These are phyloP conservation scores for Struthidea cinerea DNA, from an alignment of 2,113 vertebrate species.

Conservation along the genomic window DNA sequence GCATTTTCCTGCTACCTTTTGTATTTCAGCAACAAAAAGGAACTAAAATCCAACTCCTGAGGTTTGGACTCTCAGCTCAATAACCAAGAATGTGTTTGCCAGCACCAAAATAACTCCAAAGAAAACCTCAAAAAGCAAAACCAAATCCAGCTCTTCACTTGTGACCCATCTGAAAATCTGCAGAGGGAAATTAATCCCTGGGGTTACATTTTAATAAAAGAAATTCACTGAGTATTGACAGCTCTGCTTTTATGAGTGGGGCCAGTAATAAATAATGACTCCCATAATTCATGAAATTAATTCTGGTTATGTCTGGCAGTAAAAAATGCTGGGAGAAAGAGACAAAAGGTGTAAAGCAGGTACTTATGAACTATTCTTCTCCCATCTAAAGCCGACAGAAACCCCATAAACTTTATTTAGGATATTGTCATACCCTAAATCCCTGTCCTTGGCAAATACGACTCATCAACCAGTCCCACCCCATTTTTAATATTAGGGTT, in stretches of 20 bases:
- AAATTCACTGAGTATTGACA: not conserved
- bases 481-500: not conserved
- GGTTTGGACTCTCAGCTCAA: not conserved
- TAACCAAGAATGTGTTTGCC: not conserved
- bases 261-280: not conserved
- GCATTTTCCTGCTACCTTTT: not conserved
- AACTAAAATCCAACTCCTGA: not conserved
- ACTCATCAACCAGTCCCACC: not conserved
- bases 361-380: not conserved
- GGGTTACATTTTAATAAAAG: not conserved
- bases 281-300: not conserved
- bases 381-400: not conserved
- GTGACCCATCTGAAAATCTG: not conserved
- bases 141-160: not conserved
- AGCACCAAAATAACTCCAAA: not conserved
- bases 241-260: not conserved
- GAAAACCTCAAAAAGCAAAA: not conserved
- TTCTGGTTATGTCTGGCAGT: not conserved
- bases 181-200: not conserved
- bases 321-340: not conserved
- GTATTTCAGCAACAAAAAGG: not conserved
- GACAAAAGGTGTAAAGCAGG: not conserved
- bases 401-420: not conserved
- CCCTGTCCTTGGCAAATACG: not conserved
- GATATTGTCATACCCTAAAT: not conserved